phyloP scores from a whole-genome alignment of 2,113 vertebrate species.

The Willisornis vidua region DNA sequence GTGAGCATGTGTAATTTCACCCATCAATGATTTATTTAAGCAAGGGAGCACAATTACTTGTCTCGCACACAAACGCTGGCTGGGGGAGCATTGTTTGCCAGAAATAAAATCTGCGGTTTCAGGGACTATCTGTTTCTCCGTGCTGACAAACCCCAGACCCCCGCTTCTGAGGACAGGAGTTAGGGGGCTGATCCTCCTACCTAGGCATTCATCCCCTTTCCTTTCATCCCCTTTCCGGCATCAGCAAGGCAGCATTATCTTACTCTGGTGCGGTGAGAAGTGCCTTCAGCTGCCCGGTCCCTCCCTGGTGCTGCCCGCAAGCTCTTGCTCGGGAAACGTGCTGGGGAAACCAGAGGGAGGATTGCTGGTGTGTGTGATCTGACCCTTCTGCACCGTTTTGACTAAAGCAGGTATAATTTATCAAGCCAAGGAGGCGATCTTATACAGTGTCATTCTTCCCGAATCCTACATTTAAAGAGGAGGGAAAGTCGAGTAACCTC shows the following conservation, averaged over 20 bases:
- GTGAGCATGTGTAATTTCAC: conserved; percentile 84
- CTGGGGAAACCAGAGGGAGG: neutral
- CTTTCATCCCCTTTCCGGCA: neutral
- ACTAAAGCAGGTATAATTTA: conserved; percentile 40
- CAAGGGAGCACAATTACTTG: conserved; percentile 75
- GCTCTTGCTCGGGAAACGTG: neutral
- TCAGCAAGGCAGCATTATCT: conserved; percentile 12
- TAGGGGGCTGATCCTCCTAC: neutral
- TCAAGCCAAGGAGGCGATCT: neutral
- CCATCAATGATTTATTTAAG: conserved; percentile 84
- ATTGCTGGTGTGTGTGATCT: neutral
- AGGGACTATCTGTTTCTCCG: neutral
- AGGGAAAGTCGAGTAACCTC: neutral
- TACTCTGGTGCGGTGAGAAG: neutral
- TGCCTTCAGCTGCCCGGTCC: neutral
- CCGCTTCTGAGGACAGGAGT: neutral
- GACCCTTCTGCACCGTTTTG: neutral
- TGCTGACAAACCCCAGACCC: neutral
- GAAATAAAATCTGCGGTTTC: conserved; percentile 20
- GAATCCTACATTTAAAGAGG: conserved; percentile 22
- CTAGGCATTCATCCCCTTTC: neutral
- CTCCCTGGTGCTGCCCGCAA: neutral
- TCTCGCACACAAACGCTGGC: conserved; percentile 62
- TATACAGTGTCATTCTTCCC: neutral
- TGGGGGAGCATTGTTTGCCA: conserved; percentile 57